Conservation (phyloP, 2,797 vertebrate genomes). For the Sebastes paucispinis region DNA sequence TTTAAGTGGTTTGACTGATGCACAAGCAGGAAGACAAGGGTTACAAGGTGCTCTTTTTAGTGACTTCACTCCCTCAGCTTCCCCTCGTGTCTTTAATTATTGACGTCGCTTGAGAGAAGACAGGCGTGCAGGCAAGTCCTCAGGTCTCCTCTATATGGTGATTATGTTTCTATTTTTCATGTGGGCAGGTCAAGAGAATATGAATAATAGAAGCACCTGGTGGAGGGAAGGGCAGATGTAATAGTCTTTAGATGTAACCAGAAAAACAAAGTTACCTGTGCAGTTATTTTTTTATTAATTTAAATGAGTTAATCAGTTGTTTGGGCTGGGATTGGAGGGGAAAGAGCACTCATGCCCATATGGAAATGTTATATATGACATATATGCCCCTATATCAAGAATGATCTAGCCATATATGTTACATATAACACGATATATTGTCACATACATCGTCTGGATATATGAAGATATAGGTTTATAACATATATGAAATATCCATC, state of each 20-base stretch:
- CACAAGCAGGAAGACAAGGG: neutral
- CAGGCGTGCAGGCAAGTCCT: neutral
- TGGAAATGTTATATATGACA: too few species aligned
- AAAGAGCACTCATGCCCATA: too few species aligned
- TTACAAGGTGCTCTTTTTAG: slow-evolving; percentile 19
- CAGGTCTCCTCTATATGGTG: neutral
- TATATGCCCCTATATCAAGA: too few species aligned
- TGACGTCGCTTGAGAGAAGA: slow-evolving; percentile 13
- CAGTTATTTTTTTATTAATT: neutral
- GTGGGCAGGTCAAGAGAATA: neutral
- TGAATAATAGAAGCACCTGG: slow-evolving; percentile 54
- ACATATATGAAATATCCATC: too few species aligned
- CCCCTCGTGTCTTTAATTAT: slow-evolving; percentile 41
- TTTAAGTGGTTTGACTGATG: slow-evolving; percentile 13
- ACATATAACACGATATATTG: too few species aligned
- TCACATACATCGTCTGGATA: too few species aligned
- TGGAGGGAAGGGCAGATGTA: neutral
- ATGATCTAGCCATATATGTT: too few species aligned
- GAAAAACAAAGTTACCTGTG: neutral
- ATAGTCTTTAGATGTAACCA: neutral
- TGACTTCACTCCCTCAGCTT: neutral
- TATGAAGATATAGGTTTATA: too few species aligned
- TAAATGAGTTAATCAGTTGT: neutral
- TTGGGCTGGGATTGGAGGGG: neutral
- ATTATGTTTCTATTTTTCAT: slow-evolving; percentile 33